Base-by-base conservation (phyloP, 2,113 vertebrate genomes). In the Machaerirhynchus nigripectus region DNA sequence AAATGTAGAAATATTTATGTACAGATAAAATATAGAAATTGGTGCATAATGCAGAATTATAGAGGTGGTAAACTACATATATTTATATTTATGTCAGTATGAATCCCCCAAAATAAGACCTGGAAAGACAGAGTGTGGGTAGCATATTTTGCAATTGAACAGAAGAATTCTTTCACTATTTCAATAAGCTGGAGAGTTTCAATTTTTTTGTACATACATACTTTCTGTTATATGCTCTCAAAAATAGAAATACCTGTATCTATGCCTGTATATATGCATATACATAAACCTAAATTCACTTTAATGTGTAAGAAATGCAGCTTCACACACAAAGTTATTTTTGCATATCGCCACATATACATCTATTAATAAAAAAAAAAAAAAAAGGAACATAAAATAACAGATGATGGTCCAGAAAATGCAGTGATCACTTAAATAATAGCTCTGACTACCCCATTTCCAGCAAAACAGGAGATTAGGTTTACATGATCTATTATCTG, bases 291-390 rank as follows among this genome's bases (percentile, higher is more conserved):
- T 5, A 28, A 81, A 74, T 55, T 23, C 20, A 47, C 5, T 60
- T 46, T 19, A 59, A 55, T 26, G 61, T 15, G 35, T 33, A n/a
- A 37, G 7, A 47, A 13, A 52, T 31, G 28, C 10, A 64, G 15
- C n/a, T 47, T 39, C 18, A 74, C 3, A 55, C 9, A 67, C 0
- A 19, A 56, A 42, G 17, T 35, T 30, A 11, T 39, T 61, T 85
- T 79, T 57, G 35, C 3, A 13, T 19, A 9, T 39, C 0, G 1
- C 37, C 56, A 9, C 6, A 50, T 21, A 39, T 21, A 14, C 1
- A 6, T 11, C 23, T 61, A n/a, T 44, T 13, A n/a, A n/a, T n/a
- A n/a, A 39, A 39, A 42, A 5, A 42, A 70, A 84, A 79, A 77
- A 40, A 30, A 68, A 86, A 74, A 24, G 3, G 44, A 74, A 42